Evolutionary conservation across 2,113 vertebrate genomes (phyloP), one percentile per base, ranked within the genome.

Genomic region (Oryzias celebensis): DNA sequence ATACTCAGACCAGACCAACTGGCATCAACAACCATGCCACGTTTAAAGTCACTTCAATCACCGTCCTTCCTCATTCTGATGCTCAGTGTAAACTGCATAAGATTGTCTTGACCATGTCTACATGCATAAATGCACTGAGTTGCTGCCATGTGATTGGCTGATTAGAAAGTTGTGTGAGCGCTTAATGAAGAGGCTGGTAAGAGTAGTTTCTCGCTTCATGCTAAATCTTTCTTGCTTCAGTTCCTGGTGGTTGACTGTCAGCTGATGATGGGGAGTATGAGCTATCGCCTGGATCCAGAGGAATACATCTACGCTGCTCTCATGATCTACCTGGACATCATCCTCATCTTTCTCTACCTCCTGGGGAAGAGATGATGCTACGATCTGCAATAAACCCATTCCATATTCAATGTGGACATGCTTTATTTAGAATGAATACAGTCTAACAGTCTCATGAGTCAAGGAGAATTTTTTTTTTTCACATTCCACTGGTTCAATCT

Each of bases 301-400:
- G 92, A 93, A 50, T 92, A 92, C 51, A 17, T 93, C 71, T 87
- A 52, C 0, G 88, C 83, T 15, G 89, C 91, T 7, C 85, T 93
- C 43, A 73, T 20, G 5, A 77, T 93, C 62, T 92, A 93, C 78
- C 74, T 93, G 59, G 92, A 92, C 73, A 69, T 92, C 22, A 51
- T 91, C 46, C 70, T 85, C 41, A 90, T 93, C 69, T 92, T 93
- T 81, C 85, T 92, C 58, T 91, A 78, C 82, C 79, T 93, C 20
- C 75, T 93, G 49, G 71, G 88, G 68, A 62, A 58, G 80, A 75
- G 68, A 44, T 86, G 78, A 85, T 74, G 49, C 59, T 41, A 3
- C 12, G 20, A 13, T 17, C 45, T 47, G 16, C 14, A 16, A n/a
- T 18, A 3, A 48, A 1, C 0, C 69, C 45, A 68, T 52, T 60